Evolutionary conservation across 2,888 invertebrate genomes (phyloP).

Genomic region (Loripinus fragilis): DNA sequence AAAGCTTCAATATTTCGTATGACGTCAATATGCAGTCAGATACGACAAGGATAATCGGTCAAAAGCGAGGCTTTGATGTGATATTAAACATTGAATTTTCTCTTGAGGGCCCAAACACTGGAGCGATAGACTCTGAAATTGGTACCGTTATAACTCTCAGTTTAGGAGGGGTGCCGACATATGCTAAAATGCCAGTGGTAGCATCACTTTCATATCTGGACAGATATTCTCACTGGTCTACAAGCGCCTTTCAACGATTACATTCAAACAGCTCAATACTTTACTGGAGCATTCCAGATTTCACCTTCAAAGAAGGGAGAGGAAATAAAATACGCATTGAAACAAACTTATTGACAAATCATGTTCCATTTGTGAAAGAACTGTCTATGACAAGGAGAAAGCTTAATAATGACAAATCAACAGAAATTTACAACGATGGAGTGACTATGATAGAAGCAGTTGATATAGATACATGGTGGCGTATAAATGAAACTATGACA

Average conservation of each 20-base stretch:
- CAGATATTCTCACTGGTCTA: conserved; percentile 40
- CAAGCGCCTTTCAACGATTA: conserved; percentile 21
- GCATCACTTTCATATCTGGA: conserved; percentile 49
- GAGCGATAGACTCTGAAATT: conserved; percentile 64
- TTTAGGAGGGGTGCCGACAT: conserved; percentile 18
- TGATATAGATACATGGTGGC: conserved; percentile 70
- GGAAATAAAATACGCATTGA: conserved; percentile 56
- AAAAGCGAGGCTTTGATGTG: not conserved
- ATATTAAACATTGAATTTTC: conserved; percentile 44
- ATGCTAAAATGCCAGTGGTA: conserved; percentile 21
- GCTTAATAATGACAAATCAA: conserved; percentile 47
- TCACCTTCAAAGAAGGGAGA: conserved; percentile 57
- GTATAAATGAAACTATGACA: conserved; percentile 65
- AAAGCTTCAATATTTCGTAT: conserved; percentile 23
- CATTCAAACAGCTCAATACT: conserved; percentile 22
- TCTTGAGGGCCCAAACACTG: conserved; percentile 57
- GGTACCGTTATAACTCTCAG: conserved; percentile 59
- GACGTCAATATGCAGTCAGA: not conserved
- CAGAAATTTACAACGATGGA: conserved; percentile 51
- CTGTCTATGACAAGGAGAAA: conserved; percentile 56
- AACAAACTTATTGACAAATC: conserved; percentile 17
- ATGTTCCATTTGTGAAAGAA: conserved; percentile 4
- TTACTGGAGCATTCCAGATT: conserved; percentile 60
- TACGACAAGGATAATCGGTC: not conserved
- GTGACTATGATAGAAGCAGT: conserved; percentile 62